These are phyloP conservation scores for Mesodorylaimus sp. DNA, from an alignment of 2,888 invertebrate species.

Conservation along the genomic window DNA sequence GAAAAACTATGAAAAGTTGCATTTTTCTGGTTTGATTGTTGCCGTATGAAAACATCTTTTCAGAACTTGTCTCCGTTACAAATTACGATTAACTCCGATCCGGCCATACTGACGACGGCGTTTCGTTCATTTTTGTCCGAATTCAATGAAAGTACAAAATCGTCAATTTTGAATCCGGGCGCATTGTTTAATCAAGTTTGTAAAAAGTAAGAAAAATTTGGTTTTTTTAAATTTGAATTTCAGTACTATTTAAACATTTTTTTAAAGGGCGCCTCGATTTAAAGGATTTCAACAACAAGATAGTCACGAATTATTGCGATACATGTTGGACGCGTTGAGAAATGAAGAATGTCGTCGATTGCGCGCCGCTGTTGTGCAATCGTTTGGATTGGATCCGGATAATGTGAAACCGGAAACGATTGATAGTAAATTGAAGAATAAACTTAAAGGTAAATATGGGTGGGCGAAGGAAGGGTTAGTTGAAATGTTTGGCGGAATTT, in stretches of 20 bases:
- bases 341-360: conserved; percentile 43
- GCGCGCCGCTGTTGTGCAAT: conserved; percentile 44
- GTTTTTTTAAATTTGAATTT: background rate
- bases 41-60: background rate
- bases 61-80: background rate
- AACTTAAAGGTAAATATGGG: conserved; percentile 45
- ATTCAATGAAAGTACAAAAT: background rate
- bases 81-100: background rate
- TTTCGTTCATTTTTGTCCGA: background rate
- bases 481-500: too few species aligned
- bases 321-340: conserved; percentile 68
- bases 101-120: background rate
- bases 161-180: background rate
- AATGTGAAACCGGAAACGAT: conserved; percentile 56
- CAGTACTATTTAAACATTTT: too few species aligned
- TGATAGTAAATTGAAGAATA: conserved; percentile 52
- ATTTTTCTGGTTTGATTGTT: too few species aligned
- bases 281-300: conserved; percentile 89
- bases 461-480: too few species aligned
- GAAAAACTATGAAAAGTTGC: too few species aligned
- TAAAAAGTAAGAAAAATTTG: background rate
- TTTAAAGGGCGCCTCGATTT: conserved; percentile 51
- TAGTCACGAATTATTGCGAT: conserved; percentile 76
- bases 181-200: background rate
- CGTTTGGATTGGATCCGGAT: conserved; percentile 48